These are phyloP conservation scores for Cylloceria caligata DNA, from an alignment of 2,888 invertebrate species.

Conservation along the genomic window DNA sequence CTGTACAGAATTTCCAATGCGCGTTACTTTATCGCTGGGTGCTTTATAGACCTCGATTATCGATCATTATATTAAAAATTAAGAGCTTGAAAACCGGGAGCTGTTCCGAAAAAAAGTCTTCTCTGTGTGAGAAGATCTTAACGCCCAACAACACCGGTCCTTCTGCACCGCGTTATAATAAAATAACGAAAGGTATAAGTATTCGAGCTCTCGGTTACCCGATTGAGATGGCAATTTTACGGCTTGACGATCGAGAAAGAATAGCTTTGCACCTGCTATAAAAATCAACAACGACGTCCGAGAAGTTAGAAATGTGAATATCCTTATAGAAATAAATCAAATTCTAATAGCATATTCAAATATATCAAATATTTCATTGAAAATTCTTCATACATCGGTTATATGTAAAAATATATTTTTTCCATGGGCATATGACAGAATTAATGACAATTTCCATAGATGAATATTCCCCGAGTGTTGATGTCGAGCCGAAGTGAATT, in stretches of 20 bases:
- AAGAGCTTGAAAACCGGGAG: neutral
- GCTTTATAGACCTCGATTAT: conserved; percentile 6
- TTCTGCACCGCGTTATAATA: neutral
- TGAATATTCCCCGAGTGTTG: too few relatives aligned
- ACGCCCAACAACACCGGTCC: neutral
- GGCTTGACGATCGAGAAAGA: neutral
- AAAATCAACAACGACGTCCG: neutral
- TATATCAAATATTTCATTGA: too few relatives aligned
- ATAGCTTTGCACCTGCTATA: neutral
- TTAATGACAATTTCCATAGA: too few relatives aligned
- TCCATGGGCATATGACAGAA: too few relatives aligned
- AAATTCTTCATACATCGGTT: too few relatives aligned
- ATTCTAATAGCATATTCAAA: too few relatives aligned
- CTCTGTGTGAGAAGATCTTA: too few relatives aligned
- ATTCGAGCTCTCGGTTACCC: neutral
- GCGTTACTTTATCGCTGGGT: conserved; percentile 12
- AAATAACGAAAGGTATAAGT: neutral
- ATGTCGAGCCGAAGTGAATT: neutral
- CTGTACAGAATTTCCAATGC: neutral
- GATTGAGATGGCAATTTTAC: neutral
- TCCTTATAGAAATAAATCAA: too few relatives aligned
- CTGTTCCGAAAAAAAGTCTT: neutral
- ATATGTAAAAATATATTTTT: too few relatives aligned
- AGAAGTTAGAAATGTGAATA: neutral
- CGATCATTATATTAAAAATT: neutral